These are phyloP conservation scores for Iphiclides podalirius DNA, from an alignment of 2,888 invertebrate genomes.

Conservation along the genomic window DNA sequence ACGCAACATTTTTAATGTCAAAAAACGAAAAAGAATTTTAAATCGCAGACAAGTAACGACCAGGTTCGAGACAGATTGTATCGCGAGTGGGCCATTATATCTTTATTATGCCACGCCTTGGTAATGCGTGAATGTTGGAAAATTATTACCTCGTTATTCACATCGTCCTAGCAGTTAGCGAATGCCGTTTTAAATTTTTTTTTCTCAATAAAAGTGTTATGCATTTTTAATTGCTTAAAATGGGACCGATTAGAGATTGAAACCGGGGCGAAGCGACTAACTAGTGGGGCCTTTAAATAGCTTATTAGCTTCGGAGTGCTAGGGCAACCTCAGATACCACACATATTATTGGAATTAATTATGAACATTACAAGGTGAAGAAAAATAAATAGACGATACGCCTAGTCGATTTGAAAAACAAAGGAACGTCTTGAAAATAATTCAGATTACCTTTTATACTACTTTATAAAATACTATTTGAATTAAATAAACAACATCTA, in stretches of 20 bases:
- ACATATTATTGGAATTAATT: no score
- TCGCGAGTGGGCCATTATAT: not conserved
- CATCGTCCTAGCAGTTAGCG: not conserved
- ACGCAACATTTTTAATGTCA: no score
- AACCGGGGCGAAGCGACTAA: not conserved
- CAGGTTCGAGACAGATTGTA: not conserved
- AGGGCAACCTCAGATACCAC: no score
- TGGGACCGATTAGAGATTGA: not conserved
- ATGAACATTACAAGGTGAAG: no score
- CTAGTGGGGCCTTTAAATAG: not conserved
- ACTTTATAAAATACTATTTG: no score
- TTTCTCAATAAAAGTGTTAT: not conserved
- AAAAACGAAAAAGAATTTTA: not conserved
- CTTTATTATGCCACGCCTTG: conserved; percentile 2
- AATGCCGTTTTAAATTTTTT: not conserved
- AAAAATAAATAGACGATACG: no score
- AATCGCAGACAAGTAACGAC: not conserved
- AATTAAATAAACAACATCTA: no score
- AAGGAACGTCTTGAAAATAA: no score
- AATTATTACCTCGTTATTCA: not conserved
- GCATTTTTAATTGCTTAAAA: no score
- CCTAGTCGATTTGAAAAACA: no score
- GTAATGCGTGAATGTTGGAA: not conserved
- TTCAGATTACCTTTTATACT: no score
- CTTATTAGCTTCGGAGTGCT: not conserved